Percentiles rank a stretch among this genome's conserved stretches.
Evolutionary conservation across 2,797 vertebrate genomes (phyloP).

Genomic region (Thaleichthys pacificus): DNA sequence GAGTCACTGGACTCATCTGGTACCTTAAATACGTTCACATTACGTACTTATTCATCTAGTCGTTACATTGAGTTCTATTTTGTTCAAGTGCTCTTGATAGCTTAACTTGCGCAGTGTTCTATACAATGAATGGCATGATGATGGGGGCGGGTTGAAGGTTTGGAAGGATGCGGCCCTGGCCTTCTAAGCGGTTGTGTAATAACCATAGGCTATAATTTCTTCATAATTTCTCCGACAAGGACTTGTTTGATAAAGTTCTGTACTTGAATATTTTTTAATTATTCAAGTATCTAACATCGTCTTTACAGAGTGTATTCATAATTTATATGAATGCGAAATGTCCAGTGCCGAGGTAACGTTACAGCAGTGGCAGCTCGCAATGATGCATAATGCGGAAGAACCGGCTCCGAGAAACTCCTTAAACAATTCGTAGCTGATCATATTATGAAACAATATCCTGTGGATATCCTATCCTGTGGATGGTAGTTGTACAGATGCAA

Average conservation of each 20-base stretch:
- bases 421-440: neutral
- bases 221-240: too few species aligned
- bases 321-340: neutral
- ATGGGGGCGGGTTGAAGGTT: conserved; percentile 3
- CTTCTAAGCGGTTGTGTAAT: too few species aligned
- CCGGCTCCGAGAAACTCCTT: neutral
- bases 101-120: neutral
- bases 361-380: neutral
- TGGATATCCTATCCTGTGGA: too few species aligned
- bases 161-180: conserved; percentile 14
- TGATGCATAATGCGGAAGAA: conserved; percentile 12
- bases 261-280: too few species aligned
- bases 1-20: too few species aligned
- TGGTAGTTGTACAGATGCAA: neutral
- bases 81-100: neutral
- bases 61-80: neutral
- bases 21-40: neutral
- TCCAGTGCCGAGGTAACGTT: neutral
- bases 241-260: too few species aligned
- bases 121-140: neutral
- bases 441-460: too few species aligned
- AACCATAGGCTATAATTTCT: too few species aligned
- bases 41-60: neutral
- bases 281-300: too few species aligned
- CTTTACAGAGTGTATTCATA: neutral